phyloP scores from a whole-genome alignment of 2,113 vertebrate species.

The Spea bombifrons region DNA sequence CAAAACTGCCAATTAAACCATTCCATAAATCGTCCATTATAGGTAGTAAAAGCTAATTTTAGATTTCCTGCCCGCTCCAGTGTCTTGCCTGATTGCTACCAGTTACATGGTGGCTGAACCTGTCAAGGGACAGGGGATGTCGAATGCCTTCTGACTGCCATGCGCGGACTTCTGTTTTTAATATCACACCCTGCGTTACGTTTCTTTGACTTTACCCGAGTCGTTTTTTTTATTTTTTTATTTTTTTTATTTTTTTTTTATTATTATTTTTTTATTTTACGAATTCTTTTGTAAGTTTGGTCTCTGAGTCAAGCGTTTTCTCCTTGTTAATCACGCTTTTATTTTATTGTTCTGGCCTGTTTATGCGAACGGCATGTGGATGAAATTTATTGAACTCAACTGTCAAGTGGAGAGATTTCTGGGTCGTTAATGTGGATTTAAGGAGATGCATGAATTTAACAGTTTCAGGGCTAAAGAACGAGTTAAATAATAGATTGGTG shows the following conservation, averaged over 20 bases:
- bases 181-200: neutral
- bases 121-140: constrained; percentile 48
- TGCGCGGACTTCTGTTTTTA: constrained; percentile 15
- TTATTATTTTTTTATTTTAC: neutral
- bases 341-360: constrained; percentile 14
- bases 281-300: neutral
- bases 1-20: constrained; percentile 77
- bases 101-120: constrained; percentile 59
- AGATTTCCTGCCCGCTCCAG: constrained; percentile 71
- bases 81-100: constrained; percentile 70
- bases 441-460: neutral
- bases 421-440: neutral
- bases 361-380: constrained; percentile 30
- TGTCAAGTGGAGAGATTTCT: constrained; percentile 12
- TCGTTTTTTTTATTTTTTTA: neutral
- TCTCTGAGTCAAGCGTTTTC: constrained; percentile 28
- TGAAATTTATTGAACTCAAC: constrained; percentile 10
- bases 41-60: constrained; percentile 83
- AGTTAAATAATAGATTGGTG: too few relatives aligned
- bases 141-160: constrained; percentile 50
- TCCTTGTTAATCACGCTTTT: constrained; percentile 28
- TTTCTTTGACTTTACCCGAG: neutral
- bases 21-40: constrained; percentile 76
- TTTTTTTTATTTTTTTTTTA: neutral
- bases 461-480: neutral